A percentile compares a stretch with the other conserved stretches of the same genome.
phyloP scores from a whole-genome alignment of 2,797 vertebrate species.

The Natrix natrix region DNA sequence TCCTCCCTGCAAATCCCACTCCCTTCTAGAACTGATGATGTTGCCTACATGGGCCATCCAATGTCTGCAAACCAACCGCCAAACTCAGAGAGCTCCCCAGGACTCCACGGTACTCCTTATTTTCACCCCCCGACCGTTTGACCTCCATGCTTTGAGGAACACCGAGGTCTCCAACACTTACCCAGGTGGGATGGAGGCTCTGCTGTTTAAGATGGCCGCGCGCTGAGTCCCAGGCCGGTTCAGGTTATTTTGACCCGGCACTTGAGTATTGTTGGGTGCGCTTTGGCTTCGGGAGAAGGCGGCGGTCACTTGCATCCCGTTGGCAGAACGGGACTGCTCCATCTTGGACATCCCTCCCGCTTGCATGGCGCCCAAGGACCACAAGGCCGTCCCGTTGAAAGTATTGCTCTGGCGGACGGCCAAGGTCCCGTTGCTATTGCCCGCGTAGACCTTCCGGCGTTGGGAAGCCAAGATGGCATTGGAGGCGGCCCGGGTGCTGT shows the following conservation, averaged over 20 bases:
- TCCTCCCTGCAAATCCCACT: too few relatives aligned
- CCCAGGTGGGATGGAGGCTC: constrained; percentile 88
- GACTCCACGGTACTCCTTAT: not conserved
- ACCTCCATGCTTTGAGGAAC: not conserved
- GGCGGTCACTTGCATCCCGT: constrained; percentile 52
- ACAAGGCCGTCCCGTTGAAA: constrained; percentile 81
- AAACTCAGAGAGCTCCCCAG: not conserved
- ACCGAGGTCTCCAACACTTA: constrained; percentile 63
- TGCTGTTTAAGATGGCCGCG: constrained; percentile 74
- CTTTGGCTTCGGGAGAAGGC: constrained; percentile 77
- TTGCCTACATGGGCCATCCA: not conserved
- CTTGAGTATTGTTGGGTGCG: constrained; percentile 65
- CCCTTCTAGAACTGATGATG: not conserved
- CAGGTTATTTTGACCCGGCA: constrained; percentile 93
- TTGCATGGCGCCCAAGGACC: constrained; percentile 70
- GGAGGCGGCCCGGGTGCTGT: constrained; percentile 89
- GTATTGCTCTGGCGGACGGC: constrained; percentile 85
- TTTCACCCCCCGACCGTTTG: not conserved
- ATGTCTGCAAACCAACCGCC: not conserved
- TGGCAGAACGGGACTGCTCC: constrained; percentile 73
- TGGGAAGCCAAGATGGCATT: constrained; percentile 93
- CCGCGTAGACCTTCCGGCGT: constrained; percentile 79
- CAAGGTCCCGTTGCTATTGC: constrained; percentile 61
- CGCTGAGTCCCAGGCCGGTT: constrained; percentile 90
- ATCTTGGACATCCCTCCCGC: constrained; percentile 69